These are phyloP conservation scores for Pipra filicauda DNA, from an alignment of 2,113 vertebrate genomes.

Conservation along the genomic window DNA sequence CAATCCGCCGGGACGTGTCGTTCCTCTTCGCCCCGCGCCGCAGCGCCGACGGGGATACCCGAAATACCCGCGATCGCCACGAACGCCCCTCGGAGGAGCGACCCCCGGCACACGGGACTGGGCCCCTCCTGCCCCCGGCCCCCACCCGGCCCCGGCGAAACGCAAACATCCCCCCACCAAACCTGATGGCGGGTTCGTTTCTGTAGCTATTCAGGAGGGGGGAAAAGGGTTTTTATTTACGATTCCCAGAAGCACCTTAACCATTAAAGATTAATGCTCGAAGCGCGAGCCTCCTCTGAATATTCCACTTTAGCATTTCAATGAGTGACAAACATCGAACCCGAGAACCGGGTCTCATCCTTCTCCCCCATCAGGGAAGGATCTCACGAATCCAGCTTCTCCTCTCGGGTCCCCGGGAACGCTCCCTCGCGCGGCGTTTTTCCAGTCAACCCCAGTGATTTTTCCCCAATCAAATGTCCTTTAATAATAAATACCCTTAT, in stretches of 20 bases:
- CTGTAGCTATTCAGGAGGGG: slow-evolving; percentile 15
- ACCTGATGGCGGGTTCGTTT: neutral
- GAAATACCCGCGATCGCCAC: neutral
- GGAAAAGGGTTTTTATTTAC: slow-evolving; percentile 72
- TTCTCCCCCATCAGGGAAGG: neutral
- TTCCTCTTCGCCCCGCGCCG: neutral
- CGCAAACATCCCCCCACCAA: neutral
- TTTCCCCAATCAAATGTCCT: slow-evolving; percentile 75
- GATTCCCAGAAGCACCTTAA: slow-evolving; percentile 67
- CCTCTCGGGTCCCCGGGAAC: neutral
- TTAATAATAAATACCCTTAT: slow-evolving; percentile 87
- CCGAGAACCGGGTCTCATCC: neutral
- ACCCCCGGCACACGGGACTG: neutral
- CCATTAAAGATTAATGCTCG: slow-evolving; percentile 80
- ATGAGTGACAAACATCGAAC: slow-evolving; percentile 12
- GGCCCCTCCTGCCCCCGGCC: neutral
- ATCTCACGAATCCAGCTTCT: neutral
- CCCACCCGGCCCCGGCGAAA: neutral
- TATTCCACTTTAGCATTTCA: slow-evolving; percentile 36
- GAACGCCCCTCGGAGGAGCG: neutral
- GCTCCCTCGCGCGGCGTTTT: neutral
- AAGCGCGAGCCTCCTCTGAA: slow-evolving; percentile 41
- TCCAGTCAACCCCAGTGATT: slow-evolving; percentile 24
- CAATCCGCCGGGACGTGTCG: slow-evolving; percentile 57
- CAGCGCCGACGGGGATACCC: neutral